Conservation (phyloP, 2,888 invertebrate genomes). For the Hetaerina titia region DNA sequence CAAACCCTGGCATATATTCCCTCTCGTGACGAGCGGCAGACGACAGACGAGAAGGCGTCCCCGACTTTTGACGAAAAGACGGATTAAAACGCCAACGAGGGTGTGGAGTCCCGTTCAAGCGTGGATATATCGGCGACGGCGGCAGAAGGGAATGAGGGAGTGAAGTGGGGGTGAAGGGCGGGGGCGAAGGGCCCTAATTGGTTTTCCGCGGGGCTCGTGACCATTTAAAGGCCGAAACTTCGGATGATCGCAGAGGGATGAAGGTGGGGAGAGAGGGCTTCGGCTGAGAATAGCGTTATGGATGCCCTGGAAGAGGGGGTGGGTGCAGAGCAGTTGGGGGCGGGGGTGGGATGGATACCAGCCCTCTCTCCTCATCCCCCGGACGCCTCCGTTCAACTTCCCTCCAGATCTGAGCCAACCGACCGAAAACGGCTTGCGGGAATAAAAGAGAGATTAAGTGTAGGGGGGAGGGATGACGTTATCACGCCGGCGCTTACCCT, state of each 20-base stretch:
- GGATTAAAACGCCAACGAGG: too few relatives aligned
- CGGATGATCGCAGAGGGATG: not conserved
- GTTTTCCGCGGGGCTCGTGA: not conserved
- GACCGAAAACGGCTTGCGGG: not conserved
- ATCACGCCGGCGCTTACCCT: not conserved
- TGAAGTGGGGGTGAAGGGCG: too few relatives aligned
- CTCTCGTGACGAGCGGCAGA: too few relatives aligned
- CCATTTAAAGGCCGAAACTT: not conserved
- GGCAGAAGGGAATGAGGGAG: too few relatives aligned
- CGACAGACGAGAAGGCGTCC: too few relatives aligned
- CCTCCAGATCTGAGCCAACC: not conserved
- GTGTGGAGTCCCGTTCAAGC: too few relatives aligned
- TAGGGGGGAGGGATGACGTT: not conserved
- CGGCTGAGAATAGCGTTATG: not conserved
- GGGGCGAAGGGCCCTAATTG: not conserved
- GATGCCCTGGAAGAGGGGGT: not conserved
- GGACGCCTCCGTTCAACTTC: not conserved
- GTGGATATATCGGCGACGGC: too few relatives aligned
- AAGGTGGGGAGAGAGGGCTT: not conserved
- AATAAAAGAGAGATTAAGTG: not conserved
- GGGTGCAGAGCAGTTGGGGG: too few relatives aligned
- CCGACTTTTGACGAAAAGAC: too few relatives aligned
- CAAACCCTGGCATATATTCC: too few relatives aligned
- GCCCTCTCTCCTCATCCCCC: not conserved
- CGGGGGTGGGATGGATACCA: too few relatives aligned